Evolutionary conservation across 2,797 vertebrate species (phyloP).

Genomic region (Eremophila alpestris): DNA sequence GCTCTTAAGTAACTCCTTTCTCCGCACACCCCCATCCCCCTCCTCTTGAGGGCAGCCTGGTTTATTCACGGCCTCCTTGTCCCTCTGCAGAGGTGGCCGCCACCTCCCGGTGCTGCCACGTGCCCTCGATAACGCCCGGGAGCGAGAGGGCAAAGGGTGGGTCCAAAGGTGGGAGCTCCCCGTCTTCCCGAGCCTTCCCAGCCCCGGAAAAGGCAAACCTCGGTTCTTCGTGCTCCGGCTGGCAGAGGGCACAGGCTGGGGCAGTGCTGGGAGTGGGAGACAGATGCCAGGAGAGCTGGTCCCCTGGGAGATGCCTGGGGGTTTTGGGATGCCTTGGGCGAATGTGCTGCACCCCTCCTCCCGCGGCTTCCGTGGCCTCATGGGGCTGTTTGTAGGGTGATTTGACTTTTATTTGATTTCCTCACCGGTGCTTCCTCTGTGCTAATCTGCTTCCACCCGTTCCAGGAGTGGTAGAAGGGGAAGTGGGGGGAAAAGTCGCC

Average conservation of each 20-base stretch:
- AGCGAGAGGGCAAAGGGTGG: background rate
- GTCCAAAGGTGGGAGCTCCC: constrained; percentile 4
- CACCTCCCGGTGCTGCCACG: background rate
- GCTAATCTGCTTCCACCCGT: background rate
- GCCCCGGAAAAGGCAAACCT: background rate
- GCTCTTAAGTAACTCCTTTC: background rate
- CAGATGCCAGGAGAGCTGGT: background rate
- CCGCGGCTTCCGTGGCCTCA: fast-evolving
- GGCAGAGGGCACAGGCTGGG: background rate
- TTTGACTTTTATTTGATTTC: background rate
- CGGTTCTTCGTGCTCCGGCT: background rate
- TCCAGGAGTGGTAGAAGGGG: background rate
- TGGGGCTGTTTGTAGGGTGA: fast-evolving
- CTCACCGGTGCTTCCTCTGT: background rate
- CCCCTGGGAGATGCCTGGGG: background rate
- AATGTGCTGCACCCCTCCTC: background rate
- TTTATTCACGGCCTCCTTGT: background rate
- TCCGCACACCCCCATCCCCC: too few relatives aligned
- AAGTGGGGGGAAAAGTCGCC: background rate
- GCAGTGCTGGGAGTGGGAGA: background rate
- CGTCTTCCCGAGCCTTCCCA: background rate
- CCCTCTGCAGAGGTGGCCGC: background rate
- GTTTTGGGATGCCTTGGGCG: background rate
- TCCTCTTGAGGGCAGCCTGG: background rate
- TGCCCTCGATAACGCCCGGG: fast-evolving